phyloP scores from a whole-genome alignment of 1,140 invertebrate species.

The Caenorhabditis tropicalis region DNA sequence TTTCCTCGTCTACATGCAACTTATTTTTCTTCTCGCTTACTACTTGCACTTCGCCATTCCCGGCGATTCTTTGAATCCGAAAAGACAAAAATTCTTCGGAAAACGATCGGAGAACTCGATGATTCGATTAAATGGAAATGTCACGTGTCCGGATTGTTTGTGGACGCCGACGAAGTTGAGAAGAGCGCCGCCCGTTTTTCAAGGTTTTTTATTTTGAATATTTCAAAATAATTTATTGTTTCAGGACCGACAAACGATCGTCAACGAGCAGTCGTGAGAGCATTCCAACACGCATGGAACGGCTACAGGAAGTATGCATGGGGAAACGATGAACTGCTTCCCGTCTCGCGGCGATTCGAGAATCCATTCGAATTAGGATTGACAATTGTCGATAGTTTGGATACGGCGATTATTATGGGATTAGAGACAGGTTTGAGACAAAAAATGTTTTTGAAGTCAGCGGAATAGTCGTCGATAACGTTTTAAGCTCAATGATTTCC shows the following conservation, averaged over 20 bases:
- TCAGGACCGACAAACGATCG: conserved; percentile 80
- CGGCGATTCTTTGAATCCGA: background rate
- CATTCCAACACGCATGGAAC: conserved; percentile 88
- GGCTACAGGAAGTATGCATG: conserved; percentile 89
- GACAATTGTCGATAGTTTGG: conserved; percentile 87
- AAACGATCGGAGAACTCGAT: background rate
- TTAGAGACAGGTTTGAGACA: conserved; percentile 74
- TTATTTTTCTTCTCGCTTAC: background rate
- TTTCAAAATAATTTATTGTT: background rate
- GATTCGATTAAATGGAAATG: background rate
- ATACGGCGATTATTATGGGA: conserved; percentile 90
- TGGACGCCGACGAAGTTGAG: background rate
- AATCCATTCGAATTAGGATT: conserved; percentile 85
- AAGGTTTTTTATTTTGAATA: background rate
- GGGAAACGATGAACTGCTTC: conserved; percentile 91
- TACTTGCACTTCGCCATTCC: background rate
- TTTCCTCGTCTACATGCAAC: conserved; percentile 11
- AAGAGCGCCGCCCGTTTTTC: conserved; percentile 28
- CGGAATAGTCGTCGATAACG: no score
- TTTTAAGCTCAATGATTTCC: no score
- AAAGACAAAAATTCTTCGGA: conserved; percentile 8
- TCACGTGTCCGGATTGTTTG: background rate
- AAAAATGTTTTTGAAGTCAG: no score
- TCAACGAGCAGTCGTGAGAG: conserved; percentile 83
- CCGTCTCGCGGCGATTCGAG: conserved; percentile 79